phyloP scores from a whole-genome alignment of 2,888 invertebrate species.

The Mimumesa dahlbomi region DNA sequence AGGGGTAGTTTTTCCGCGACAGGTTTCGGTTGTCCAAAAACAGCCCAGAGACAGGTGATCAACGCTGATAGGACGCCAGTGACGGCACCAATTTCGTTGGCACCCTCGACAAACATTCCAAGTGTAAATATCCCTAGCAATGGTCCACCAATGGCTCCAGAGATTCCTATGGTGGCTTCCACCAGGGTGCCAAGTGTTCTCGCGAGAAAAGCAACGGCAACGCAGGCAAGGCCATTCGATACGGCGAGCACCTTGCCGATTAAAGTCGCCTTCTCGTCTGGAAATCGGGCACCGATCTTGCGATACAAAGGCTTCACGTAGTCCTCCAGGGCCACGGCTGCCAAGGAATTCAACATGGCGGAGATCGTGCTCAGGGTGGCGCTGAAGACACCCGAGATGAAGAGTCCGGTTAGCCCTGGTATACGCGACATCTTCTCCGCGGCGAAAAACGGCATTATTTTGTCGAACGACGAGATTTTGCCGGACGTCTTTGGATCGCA shows the following conservation, averaged over 20 bases:
- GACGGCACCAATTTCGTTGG: conserved; percentile 82
- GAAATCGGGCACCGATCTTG: conserved; percentile 79
- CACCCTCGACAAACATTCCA: conserved; percentile 92
- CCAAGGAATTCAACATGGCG: conserved; percentile 93
- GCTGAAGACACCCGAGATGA: conserved; percentile 88
- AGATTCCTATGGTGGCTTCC: conserved; percentile 88
- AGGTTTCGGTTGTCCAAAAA: conserved; percentile 69
- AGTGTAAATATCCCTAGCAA: conserved; percentile 92
- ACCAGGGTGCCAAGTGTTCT: conserved; percentile 69
- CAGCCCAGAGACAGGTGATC: conserved; percentile 58
- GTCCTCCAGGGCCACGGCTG: conserved; percentile 94
- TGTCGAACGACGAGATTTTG: conserved; percentile 86
- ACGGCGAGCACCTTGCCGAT: conserved; percentile 79
- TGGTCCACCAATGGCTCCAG: conserved; percentile 93
- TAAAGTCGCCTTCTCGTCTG: conserved; percentile 87
- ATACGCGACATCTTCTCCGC: conserved; percentile 83
- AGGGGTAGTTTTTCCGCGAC: conserved; percentile 53
- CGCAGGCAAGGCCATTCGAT: conserved; percentile 65
- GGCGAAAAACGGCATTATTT: conserved; percentile 88
- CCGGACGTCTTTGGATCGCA: conserved; percentile 89
- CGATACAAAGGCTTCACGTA: conserved; percentile 84
- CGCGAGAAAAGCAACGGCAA: conserved; percentile 69
- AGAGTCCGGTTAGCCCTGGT: conserved; percentile 77
- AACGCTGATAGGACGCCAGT: conserved; percentile 65
- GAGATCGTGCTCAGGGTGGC: conserved; percentile 96